phyloP scores from a whole-genome alignment of 2,797 vertebrate species.

The Caiman crocodilus region DNA sequence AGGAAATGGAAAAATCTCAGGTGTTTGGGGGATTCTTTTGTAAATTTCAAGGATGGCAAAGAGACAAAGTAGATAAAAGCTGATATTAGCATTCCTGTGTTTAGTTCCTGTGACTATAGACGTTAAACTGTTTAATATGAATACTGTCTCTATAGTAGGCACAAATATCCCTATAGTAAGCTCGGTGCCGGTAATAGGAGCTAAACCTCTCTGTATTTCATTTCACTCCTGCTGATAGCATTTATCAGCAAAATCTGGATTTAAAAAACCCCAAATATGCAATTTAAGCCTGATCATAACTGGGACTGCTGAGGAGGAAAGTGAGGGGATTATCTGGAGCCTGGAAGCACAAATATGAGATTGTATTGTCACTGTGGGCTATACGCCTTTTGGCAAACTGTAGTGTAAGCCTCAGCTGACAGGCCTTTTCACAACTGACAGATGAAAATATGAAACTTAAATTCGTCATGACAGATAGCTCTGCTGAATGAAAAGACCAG shows the following conservation, averaged over 20 bases:
- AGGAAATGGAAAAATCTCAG: constrained; percentile 28
- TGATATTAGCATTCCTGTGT: constrained; percentile 70
- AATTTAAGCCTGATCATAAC: constrained; percentile 97
- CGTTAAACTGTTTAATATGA: constrained; percentile 74
- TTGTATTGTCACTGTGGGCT: constrained; percentile 92
- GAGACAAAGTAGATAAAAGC: constrained; percentile 60
- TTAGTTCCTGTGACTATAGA: constrained; percentile 75
- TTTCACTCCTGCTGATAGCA: constrained; percentile 98
- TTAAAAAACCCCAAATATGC: constrained; percentile 93
- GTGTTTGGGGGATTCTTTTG: not conserved
- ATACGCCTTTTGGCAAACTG: constrained; percentile 93
- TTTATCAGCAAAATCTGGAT: constrained; percentile 99
- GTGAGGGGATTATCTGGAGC: constrained; percentile 94
- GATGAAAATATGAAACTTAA: constrained; percentile 97
- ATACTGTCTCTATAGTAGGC: constrained; percentile 68
- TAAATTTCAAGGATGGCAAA: constrained; percentile 27
- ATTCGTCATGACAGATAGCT: constrained; percentile 97
- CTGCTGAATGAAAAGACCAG: constrained; percentile 87
- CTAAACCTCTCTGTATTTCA: constrained; percentile 93
- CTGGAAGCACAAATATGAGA: constrained; percentile 91
- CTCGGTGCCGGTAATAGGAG: constrained; percentile 85
- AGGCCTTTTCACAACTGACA: constrained; percentile 96
- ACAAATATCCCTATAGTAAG: constrained; percentile 66
- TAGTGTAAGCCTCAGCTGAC: constrained; percentile 96
- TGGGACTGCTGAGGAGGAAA: constrained; percentile 88